Conservation (phyloP, 2,888 invertebrate species). For the Leistus spinibarbis region DNA sequence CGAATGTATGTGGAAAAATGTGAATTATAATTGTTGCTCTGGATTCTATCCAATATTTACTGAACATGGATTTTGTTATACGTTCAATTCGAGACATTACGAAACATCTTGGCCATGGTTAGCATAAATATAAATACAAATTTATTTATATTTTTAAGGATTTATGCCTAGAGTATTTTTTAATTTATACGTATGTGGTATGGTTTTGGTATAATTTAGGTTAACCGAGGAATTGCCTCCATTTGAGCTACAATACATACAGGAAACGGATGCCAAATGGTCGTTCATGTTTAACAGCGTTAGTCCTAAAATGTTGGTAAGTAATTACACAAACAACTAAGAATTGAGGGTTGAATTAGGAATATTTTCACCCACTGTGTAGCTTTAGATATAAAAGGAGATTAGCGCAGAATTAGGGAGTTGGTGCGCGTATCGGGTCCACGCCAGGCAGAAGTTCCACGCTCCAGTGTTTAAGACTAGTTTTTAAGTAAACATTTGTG, state of each 20-base stretch:
- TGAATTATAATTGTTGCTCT: slow-evolving; percentile 68
- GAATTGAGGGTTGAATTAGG: too few relatives aligned
- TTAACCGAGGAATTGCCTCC: slow-evolving; percentile 56
- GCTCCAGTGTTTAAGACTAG: too few relatives aligned
- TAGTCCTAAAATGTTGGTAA: slow-evolving; percentile 47
- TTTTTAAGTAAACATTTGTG: too few relatives aligned
- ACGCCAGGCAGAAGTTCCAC: too few relatives aligned
- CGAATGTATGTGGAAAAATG: slow-evolving; percentile 72
- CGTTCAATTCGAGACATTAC: slow-evolving; percentile 70
- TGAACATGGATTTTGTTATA: slow-evolving; percentile 76
- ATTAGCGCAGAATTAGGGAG: too few relatives aligned
- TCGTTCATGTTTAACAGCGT: slow-evolving; percentile 60
- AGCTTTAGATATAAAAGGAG: too few relatives aligned
- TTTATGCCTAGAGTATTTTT: background rate
- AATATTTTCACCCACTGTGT: too few relatives aligned
- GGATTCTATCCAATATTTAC: slow-evolving; percentile 73
- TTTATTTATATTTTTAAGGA: background rate
- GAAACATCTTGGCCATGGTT: slow-evolving; percentile 65
- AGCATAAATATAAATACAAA: slow-evolving; percentile 30
- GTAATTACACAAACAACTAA: slow-evolving; percentile 25
- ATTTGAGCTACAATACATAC: slow-evolving; percentile 62
- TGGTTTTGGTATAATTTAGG: slow-evolving; percentile 51
- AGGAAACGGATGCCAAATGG: slow-evolving; percentile 72
- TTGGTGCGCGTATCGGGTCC: too few relatives aligned
- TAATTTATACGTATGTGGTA: background rate